These are phyloP conservation scores for Physella acuta DNA, from an alignment of 1,140 invertebrate genomes.

Conservation along the genomic window DNA sequence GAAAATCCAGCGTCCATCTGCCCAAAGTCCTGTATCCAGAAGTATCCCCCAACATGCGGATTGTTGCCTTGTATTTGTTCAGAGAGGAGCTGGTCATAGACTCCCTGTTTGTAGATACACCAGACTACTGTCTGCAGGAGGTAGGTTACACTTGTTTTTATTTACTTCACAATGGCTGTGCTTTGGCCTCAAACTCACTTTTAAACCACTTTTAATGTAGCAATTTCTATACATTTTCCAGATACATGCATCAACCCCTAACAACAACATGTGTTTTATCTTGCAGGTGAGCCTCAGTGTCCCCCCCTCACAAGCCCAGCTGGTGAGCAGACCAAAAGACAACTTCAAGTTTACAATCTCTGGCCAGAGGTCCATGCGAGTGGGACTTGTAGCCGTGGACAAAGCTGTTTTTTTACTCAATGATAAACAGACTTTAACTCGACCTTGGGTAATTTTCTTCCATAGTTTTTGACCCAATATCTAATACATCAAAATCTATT, in stretches of 20 bases:
- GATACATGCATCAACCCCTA: too few relatives aligned
- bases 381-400: conserved; percentile 46
- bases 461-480: too few relatives aligned
- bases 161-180: not conserved
- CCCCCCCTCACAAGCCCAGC: too few relatives aligned
- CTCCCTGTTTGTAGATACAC: conserved; percentile 23
- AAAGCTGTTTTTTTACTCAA: conserved; percentile 47
- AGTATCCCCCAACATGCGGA: conserved; percentile 10
- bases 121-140: conserved; percentile 23
- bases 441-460: conserved; percentile 32
- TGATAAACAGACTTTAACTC: conserved; percentile 34
- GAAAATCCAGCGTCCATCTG: conserved; percentile 4
- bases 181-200: not conserved
- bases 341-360: too few relatives aligned
- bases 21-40: not conserved
- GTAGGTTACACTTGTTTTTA: conserved; percentile 2
- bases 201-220: too few relatives aligned
- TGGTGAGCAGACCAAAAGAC: too few relatives aligned
- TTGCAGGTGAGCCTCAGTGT: too few relatives aligned
- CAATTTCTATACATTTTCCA: too few relatives aligned
- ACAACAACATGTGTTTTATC: too few relatives aligned
- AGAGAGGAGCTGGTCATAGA: conserved; percentile 23
- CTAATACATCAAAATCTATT: too few relatives aligned
- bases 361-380: too few relatives aligned
- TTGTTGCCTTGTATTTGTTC: conserved; percentile 24